Conservation (phyloP, 2,113 vertebrate genomes). For the Rhagologus leucostigma region DNA sequence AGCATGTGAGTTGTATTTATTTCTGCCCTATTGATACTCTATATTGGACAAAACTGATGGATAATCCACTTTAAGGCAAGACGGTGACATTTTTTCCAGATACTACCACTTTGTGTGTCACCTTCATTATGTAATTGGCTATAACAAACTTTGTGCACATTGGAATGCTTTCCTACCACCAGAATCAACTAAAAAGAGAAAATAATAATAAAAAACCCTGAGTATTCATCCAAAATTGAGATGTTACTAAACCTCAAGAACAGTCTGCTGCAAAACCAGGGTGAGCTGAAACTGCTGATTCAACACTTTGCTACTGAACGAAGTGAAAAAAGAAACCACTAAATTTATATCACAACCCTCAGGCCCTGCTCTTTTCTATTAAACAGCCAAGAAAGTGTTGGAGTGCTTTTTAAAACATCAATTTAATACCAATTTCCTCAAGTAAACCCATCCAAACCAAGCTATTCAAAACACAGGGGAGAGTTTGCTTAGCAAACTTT, state of each 20-base stretch:
- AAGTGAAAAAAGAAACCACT: background rate
- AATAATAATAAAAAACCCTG: background rate
- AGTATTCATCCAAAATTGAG: background rate
- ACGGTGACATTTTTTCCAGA: background rate
- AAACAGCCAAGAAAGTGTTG: background rate
- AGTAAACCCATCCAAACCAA: constrained; percentile 26
- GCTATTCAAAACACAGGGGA: background rate
- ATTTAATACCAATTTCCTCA: constrained; percentile 21
- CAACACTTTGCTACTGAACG: background rate
- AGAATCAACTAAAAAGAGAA: background rate
- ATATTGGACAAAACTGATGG: background rate
- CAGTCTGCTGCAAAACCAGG: background rate
- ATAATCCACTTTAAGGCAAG: background rate
- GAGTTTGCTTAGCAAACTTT: background rate
- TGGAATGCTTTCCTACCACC: background rate
- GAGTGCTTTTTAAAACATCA: background rate
- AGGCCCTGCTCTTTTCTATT: background rate
- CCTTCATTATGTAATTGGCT: background rate
- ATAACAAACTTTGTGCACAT: background rate
- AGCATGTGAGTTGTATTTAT: background rate
- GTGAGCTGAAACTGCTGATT: background rate
- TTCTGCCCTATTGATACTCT: background rate
- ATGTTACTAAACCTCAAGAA: background rate
- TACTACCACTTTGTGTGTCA: background rate
- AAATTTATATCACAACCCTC: background rate